phyloP scores from a whole-genome alignment of 2,797 vertebrate species.

The Diplodus sargus region DNA sequence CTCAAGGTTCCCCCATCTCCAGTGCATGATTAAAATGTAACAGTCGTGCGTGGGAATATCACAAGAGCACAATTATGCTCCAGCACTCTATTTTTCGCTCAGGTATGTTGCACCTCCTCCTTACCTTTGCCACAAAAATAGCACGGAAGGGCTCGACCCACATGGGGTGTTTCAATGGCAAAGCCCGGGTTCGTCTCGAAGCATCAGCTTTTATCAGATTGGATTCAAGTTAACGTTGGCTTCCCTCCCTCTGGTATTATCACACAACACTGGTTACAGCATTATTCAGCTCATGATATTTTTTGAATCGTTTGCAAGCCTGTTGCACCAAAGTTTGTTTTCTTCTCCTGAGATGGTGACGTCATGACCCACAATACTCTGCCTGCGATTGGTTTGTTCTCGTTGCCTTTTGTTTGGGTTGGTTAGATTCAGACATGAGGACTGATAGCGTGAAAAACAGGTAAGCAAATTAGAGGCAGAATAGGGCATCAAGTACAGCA shows the following conservation, averaged over 20 bases:
- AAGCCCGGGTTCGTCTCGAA: conserved; percentile 25
- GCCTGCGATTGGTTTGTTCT: too few relatives aligned
- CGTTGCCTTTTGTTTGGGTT: too few relatives aligned
- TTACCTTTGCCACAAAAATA: conserved; percentile 39
- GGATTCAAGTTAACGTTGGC: conserved; percentile 17
- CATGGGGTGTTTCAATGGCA: neutral
- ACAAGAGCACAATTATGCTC: conserved; percentile 60
- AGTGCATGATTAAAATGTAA: conserved; percentile 75
- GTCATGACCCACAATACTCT: too few relatives aligned
- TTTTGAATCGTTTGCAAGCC: too few relatives aligned
- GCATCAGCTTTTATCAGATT: conserved; percentile 23
- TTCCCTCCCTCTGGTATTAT: conserved; percentile 12
- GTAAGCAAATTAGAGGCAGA: too few relatives aligned
- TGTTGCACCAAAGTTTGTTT: too few relatives aligned
- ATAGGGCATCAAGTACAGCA: too few relatives aligned
- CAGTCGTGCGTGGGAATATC: conserved; percentile 71
- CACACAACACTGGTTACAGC: neutral
- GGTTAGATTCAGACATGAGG: too few relatives aligned
- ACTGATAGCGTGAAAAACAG: too few relatives aligned
- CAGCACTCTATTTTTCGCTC: conserved; percentile 59
- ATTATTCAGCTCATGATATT: too few relatives aligned
- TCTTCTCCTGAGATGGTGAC: too few relatives aligned
- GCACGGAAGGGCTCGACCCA: conserved; percentile 40
- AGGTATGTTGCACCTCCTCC: conserved; percentile 60
- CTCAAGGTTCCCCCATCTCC: conserved; percentile 70